Base-by-base conservation (phyloP, 2,797 vertebrate species). In the Halcyon chelicuti region DNA sequence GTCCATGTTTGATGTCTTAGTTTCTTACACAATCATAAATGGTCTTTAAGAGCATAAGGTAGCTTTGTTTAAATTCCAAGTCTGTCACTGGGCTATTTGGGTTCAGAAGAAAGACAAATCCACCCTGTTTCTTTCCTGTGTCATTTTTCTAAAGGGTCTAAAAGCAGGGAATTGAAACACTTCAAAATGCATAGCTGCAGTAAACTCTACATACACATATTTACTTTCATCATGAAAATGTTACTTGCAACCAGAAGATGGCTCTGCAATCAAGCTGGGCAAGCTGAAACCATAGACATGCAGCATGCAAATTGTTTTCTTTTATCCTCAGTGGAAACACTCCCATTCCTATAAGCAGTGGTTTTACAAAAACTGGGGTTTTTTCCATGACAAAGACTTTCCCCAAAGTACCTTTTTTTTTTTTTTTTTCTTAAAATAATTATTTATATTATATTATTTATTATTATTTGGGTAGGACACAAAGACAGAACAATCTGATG, bases 211-310 rank as follows among this genome's bases (percentile, higher is more conserved):
- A 29, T 10, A 37, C 17, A 19, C 15, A 3, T 0, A 14, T 25
- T 5, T 26, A 26, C 21, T 86, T 54, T 47, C 44, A 78, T 40
- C 46, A 60, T 78, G 92, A 85, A 93, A 79, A 88, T 93, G 51
- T 88, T 86, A 14, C 60, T 76, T 95, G 67, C 54, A 73, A 63
- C 95, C 96, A 97, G 95, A 88, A 96, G 96, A 93, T 97, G 96
- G 94, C 96, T 97, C 95, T 96, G 72, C 76, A 94, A 63, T 82
- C 95, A 93, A 96, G 92, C 93, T 2, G 55, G 95, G 96, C 79
- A 93, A 81, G 71, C 93, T 78, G 51, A 86, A 88, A 78, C 68
- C 57, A 65, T 71, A 46, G 90, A 77, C 52, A 80, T 61, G 35
- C 57, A 77, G 26, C 9, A 26, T n/a, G 44, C 20, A 35, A 33